These are phyloP conservation scores for Sebastes flavidus DNA, from an alignment of 2,797 vertebrate genomes.

Conservation along the genomic window DNA sequence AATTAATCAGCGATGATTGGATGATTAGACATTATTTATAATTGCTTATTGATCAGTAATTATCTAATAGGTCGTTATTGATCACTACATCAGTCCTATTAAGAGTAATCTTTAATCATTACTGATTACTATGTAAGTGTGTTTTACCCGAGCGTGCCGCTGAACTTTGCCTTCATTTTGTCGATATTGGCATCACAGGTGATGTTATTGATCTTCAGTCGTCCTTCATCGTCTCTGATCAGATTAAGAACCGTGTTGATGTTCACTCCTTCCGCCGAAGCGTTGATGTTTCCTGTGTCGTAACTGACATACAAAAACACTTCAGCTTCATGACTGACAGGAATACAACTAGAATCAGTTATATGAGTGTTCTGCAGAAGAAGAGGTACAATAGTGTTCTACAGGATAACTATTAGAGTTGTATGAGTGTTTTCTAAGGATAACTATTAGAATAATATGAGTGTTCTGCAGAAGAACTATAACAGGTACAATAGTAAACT, in stretches of 20 bases:
- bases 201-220: conserved; percentile 90
- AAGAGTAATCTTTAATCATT: background rate
- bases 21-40: background rate
- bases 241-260: conserved; percentile 88
- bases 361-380: no score
- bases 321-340: background rate
- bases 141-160: conserved; percentile 88
- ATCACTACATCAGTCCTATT: background rate
- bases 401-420: no score
- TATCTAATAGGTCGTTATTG: rapidly evolving
- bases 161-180: conserved; percentile 88
- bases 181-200: conserved; percentile 87
- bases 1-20: background rate
- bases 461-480: no score
- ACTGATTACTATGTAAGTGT: background rate
- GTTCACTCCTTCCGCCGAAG: conserved; percentile 90
- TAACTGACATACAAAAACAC: conserved; percentile 75
- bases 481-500: no score
- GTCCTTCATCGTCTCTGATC: conserved; percentile 83
- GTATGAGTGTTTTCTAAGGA: no score
- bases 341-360: background rate
- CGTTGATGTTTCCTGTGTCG: conserved; percentile 90
- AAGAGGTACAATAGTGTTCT: no score
- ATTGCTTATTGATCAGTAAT: background rate
- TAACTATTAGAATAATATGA: no score